A percentile compares a stretch with the other conserved stretches of the same genome.
Evolutionary conservation across 2,113 vertebrate species (phyloP).

Genomic region (Pelodiscus sinensis): DNA sequence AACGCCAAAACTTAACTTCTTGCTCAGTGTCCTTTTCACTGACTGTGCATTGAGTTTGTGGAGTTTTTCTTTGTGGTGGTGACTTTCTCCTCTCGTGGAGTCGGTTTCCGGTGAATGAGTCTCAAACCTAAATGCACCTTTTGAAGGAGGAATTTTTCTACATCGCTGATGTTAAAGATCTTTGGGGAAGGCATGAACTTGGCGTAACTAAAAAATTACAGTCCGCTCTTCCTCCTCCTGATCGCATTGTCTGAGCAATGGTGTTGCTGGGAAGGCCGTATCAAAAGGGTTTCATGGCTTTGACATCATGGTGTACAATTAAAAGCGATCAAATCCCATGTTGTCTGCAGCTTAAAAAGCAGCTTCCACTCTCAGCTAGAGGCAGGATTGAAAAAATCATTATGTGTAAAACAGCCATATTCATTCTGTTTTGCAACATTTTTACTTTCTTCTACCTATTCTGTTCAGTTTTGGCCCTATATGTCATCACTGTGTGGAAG

Average conservation of each 20-base stretch:
- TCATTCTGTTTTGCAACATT: not conserved
- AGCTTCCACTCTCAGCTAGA: not conserved
- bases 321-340: fast-evolving
- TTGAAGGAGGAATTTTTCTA: not conserved
- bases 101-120: not conserved
- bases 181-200: not conserved
- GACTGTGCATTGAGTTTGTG: not conserved
- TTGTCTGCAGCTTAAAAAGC: not conserved
- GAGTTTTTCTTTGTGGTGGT: not conserved
- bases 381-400: fast-evolving
- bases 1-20: not conserved
- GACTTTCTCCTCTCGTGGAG: not conserved
- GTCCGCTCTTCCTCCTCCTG: not conserved
- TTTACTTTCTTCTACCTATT: not conserved
- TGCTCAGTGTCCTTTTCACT: not conserved
- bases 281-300: not conserved
- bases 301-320: not conserved
- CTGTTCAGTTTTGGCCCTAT: not conserved
- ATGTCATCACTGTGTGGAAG: not conserved
- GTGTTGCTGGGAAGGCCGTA: not conserved
- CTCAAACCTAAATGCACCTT: not conserved
- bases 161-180: fast-evolving
- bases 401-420: not conserved
- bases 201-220: not conserved
- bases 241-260: not conserved